Percentiles rank a stretch among this genome's conserved stretches.
Evolutionary conservation across 2,888 invertebrate genomes (phyloP).

Genomic region (Mythimna pallens): DNA sequence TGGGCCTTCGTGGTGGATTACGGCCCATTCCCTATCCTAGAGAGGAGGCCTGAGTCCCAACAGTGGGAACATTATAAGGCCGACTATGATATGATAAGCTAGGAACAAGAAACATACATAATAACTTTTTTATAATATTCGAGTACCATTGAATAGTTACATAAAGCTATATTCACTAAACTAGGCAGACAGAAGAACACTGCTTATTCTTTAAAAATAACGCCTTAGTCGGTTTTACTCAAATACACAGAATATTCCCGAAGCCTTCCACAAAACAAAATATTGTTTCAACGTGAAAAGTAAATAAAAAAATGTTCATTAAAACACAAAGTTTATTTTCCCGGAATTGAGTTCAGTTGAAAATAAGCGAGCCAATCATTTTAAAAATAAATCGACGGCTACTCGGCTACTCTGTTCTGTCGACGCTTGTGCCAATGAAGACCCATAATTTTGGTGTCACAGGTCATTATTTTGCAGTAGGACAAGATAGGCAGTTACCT

Average conservation of each 20-base stretch:
- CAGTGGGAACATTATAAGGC: no score
- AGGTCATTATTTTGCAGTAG: background rate
- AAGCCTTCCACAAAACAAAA: background rate
- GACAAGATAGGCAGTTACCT: background rate
- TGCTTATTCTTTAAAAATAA: background rate
- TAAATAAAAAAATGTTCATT: slow-evolving; percentile 32
- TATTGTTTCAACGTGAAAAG: slow-evolving; percentile 8
- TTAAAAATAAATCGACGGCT: slow-evolving; percentile 32
- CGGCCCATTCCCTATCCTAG: no score
- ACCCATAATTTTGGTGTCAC: background rate
- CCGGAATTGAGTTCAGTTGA: slow-evolving; percentile 27
- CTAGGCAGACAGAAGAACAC: background rate
- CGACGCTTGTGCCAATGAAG: background rate
- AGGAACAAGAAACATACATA: no score
- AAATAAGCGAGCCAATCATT: slow-evolving; percentile 24
- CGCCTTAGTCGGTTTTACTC: background rate
- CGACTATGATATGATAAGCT: no score
- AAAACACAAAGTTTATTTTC: slow-evolving; percentile 25
- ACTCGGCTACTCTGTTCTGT: slow-evolving; percentile 4
- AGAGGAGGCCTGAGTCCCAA: no score
- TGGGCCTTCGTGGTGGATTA: no score
- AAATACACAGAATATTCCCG: background rate
- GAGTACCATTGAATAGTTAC: no score
- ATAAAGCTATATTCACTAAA: no score
- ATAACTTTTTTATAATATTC: no score